Conservation (phyloP, 2,888 invertebrate genomes). For the Lithosia quadra region DNA sequence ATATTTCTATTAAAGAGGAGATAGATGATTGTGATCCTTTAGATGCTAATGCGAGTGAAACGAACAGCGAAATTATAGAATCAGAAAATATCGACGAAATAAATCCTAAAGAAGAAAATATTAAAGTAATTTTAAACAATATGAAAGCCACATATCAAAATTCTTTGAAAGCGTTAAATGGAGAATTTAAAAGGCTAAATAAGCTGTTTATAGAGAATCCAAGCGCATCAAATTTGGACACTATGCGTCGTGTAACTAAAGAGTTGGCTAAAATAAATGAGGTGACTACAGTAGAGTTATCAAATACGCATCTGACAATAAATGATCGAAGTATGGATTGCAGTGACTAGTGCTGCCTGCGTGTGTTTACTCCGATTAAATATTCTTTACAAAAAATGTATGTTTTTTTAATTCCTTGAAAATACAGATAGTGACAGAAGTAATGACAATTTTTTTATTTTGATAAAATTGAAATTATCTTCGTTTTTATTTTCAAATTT, state of each 20-base stretch:
- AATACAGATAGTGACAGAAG: too few relatives aligned
- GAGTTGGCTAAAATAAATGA: slow-evolving; percentile 2
- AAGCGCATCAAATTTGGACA: neutral
- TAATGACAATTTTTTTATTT: too few relatives aligned
- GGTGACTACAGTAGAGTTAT: neutral
- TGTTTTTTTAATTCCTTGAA: neutral
- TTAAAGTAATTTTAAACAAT: neutral
- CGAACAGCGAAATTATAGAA: neutral
- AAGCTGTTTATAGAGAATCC: neutral
- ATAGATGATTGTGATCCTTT: slow-evolving; percentile 1
- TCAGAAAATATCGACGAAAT: neutral
- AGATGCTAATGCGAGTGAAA: neutral
- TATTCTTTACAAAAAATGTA: neutral
- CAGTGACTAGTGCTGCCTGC: neutral
- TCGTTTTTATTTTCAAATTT: neutral
- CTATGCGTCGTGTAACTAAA: neutral
- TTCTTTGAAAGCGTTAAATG: neutral
- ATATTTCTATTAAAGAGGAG: neutral
- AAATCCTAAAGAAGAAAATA: neutral
- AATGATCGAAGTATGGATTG: neutral
- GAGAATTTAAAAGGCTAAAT: neutral
- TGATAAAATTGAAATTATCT: too few relatives aligned
- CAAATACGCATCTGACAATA: slow-evolving; percentile 4
- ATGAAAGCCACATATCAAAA: neutral
- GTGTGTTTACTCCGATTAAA: neutral